Percentiles rank a stretch among this genome's conserved stretches.
phyloP scores from a whole-genome alignment of 2,797 vertebrate species.

The Leuciscus waleckii region DNA sequence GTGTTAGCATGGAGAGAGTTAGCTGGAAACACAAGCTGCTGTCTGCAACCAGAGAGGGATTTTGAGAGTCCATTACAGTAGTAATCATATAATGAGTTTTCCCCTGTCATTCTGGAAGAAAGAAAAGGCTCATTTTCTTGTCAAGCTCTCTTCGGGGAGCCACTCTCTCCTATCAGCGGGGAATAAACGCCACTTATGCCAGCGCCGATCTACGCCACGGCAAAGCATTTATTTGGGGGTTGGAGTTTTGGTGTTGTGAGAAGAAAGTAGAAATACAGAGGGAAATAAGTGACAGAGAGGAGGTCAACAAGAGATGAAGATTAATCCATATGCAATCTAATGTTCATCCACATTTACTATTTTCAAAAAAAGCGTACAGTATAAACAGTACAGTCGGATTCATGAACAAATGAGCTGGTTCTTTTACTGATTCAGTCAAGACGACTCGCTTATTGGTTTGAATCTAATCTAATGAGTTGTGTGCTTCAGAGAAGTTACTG shows the following conservation, averaged over 20 bases:
- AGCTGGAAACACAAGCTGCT: conserved; percentile 21
- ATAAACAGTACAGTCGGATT: neutral
- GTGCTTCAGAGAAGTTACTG: neutral
- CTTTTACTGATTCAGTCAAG: neutral
- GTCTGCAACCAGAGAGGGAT: conserved; percentile 26
- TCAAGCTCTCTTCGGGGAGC: conserved; percentile 21
- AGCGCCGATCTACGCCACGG: neutral
- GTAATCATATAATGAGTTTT: conserved; percentile 36
- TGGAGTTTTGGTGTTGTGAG: neutral
- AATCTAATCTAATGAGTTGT: neutral
- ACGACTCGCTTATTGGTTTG: neutral
- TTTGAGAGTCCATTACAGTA: conserved; percentile 22
- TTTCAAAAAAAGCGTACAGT: neutral
- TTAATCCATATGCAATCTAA: neutral
- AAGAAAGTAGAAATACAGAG: neutral
- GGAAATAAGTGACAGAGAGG: neutral
- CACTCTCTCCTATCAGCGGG: conserved; percentile 2
- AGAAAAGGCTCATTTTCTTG: conserved; percentile 41
- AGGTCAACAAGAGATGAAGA: neutral
- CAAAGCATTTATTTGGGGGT: conserved; percentile 17
- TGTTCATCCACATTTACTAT: neutral
- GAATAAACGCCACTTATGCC: neutral
- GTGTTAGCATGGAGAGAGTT: conserved; percentile 61
- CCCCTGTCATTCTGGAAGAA: conserved; percentile 35
- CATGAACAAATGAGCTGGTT: neutral